phyloP scores from a whole-genome alignment of 1,140 invertebrate genomes.

The Medauroidea extradentata region DNA sequence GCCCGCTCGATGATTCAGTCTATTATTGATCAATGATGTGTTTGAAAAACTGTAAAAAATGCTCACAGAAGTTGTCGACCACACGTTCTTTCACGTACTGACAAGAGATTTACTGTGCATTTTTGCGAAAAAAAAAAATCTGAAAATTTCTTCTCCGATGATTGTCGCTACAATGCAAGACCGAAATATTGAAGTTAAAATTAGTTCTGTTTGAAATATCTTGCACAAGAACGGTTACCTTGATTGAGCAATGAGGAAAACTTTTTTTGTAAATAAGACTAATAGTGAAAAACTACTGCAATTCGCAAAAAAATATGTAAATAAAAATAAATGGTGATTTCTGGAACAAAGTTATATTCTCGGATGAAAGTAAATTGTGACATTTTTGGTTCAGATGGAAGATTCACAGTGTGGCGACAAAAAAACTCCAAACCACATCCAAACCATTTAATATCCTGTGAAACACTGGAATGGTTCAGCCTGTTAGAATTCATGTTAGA shows the following conservation, averaged over 20 bases:
- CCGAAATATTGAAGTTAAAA: background rate
- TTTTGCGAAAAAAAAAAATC: background rate
- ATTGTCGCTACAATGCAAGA: background rate
- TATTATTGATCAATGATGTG: background rate
- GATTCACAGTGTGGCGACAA: slow-evolving; percentile 21
- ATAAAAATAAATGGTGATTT: background rate
- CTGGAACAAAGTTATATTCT: slow-evolving; percentile 3
- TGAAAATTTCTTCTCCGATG: background rate
- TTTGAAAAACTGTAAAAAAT: background rate
- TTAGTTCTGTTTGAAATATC: no score
- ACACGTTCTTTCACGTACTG: background rate
- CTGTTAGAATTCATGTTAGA: no score
- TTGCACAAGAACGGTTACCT: background rate
- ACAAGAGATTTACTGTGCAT: background rate
- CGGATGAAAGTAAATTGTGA: slow-evolving; percentile 33
- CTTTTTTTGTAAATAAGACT: slow-evolving; percentile 15
- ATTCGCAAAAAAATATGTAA: slow-evolving; percentile 8
- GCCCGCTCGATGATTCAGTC: no score
- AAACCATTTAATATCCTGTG: slow-evolving; percentile 26
- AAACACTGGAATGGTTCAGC: slow-evolving; percentile 30
- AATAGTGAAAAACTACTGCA: slow-evolving; percentile 9
- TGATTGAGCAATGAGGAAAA: slow-evolving; percentile 3
- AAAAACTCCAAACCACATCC: slow-evolving; percentile 18
- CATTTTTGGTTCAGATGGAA: slow-evolving; percentile 21
- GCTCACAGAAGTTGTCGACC: background rate